Base-by-base conservation (phyloP, 2,113 vertebrate species). In the Serinus canaria region DNA sequence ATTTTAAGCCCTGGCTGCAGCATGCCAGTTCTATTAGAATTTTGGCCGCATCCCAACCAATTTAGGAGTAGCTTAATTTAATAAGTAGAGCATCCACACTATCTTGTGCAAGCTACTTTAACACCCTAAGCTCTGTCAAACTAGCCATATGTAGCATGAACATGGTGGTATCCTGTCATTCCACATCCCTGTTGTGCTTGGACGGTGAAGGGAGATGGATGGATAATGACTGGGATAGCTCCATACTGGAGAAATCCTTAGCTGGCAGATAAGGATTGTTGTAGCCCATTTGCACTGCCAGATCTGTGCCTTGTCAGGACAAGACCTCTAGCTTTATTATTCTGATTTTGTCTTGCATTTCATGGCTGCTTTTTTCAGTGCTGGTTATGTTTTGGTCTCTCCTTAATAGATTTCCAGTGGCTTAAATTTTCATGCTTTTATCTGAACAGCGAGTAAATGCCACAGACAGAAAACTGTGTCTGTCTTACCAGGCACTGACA, bases 21-120 rank as follows among this genome's bases (percentile, higher is more conserved):
- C 52, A 27, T 92, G 91, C 89, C 94, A 89, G 15, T 89, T 84
- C 60, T 84, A 87, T 69, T 49, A 94, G 83, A 84, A 87, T 68
- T 93, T 95, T 96, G 81, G 89, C 80, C 44, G 41, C 49, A 41
- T 87, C 66, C 64, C 92, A 94, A 70, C 43, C 64, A 64, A 67
- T 89, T 94, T 86, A 72, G 39, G 39, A 93, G 72, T 74, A 87
- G 73, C 62, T 60, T 92, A 89, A 95, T 92, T 77, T 92, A 95
- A 89, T 95, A 93, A 92, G 52, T 89, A 39, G 68, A 92, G 52
- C 83, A 86, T 59, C 89, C 53, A 59, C 86, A 81, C 39, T 87
- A 1, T 75, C 64, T 84, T 84, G 27, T 81, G n/a, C 2, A 0
- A 79, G 73, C 77, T 87, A 44, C 60, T 27, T 64, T 52, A 89